Evolutionary conservation across 2,113 vertebrate genomes (phyloP).

Genomic region (Vanacampus margaritifer): DNA sequence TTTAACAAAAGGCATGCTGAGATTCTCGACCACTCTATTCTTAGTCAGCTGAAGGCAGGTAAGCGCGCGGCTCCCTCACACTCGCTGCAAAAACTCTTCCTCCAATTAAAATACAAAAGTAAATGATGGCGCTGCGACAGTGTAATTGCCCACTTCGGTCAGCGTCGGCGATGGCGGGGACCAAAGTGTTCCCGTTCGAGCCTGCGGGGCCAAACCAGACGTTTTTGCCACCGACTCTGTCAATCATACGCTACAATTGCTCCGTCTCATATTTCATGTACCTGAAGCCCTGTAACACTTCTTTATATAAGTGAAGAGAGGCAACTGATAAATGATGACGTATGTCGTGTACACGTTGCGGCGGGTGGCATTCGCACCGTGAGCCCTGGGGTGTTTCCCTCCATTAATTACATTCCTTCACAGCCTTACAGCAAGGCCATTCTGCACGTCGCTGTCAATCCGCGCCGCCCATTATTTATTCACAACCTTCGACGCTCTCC

Average conservation of each 20-base stretch:
- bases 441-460: background rate
- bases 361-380: background rate
- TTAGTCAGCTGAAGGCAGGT: constrained; percentile 54
- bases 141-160: constrained; percentile 51
- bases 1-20: constrained; percentile 54
- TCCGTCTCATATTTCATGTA: constrained; percentile 38
- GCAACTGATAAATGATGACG: background rate
- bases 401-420: background rate
- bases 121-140: constrained; percentile 46
- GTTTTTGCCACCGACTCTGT: constrained; percentile 49
- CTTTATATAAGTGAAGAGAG: background rate
- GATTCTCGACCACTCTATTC: constrained; percentile 58
- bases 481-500: background rate
- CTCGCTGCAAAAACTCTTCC: constrained; percentile 43
- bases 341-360: background rate
- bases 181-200: constrained; percentile 38
- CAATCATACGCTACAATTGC: constrained; percentile 37
- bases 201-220: constrained; percentile 45
- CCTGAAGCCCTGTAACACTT: constrained; percentile 17
- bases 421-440: background rate
- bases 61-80: constrained; percentile 54
- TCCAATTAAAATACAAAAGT: constrained; percentile 72
- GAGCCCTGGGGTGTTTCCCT: background rate
- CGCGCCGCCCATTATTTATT: background rate
- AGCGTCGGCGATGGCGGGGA: constrained; percentile 14